Evolutionary conservation across 2,113 vertebrate genomes (phyloP).

Genomic region (Carollia perspicillata): DNA sequence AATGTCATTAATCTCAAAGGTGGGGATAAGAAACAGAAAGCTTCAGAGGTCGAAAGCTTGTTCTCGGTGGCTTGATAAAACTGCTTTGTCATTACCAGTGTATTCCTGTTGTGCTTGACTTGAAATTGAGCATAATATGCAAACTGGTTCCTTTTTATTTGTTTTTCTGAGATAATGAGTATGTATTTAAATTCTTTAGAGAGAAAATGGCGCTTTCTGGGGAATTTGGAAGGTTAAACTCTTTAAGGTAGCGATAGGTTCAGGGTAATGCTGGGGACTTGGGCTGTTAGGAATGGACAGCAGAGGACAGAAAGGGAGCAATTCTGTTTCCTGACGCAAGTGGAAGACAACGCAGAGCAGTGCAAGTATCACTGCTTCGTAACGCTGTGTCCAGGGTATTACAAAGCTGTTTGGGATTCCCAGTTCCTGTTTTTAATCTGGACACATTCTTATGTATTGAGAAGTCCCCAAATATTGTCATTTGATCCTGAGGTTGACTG

Average conservation of each 20-base stretch:
- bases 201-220: neutral
- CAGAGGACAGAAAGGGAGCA: neutral
- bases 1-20: neutral
- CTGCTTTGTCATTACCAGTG: slow-evolving; percentile 61
- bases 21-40: slow-evolving; percentile 18
- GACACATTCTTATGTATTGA: neutral
- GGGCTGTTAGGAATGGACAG: neutral
- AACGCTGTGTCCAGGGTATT: neutral
- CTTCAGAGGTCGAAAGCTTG: neutral
- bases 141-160: neutral
- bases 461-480: slow-evolving; percentile 38
- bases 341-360: neutral
- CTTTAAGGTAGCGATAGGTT: neutral
- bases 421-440: slow-evolving; percentile 45
- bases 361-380: neutral
- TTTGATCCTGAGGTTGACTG: slow-evolving; percentile 17
- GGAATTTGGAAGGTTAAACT: neutral
- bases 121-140: neutral
- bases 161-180: neutral
- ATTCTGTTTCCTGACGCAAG: slow-evolving; percentile 29
- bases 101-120: slow-evolving; percentile 30
- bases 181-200: neutral
- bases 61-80: slow-evolving; percentile 52
- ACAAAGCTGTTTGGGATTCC: slow-evolving; percentile 33
- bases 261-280: neutral